Conservation (phyloP, 2,888 invertebrate species). For the Ptychoptera contaminata region DNA sequence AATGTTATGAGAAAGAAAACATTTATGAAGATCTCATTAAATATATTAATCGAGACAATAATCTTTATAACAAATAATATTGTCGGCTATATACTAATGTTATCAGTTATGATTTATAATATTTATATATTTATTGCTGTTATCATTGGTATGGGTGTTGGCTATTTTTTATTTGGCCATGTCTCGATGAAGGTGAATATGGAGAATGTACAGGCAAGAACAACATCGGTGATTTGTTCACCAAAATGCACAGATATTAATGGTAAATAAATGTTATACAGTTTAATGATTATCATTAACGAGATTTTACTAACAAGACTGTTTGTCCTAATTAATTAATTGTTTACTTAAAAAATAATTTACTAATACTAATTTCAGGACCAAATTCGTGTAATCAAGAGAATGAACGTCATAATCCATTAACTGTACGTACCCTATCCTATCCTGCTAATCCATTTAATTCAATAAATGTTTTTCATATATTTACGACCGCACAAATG, state of each 20-base stretch:
- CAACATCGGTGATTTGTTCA: conserved; percentile 29
- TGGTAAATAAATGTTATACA: too few relatives aligned
- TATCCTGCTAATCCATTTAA: too few relatives aligned
- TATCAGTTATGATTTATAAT: conserved; percentile 59
- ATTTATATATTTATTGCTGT: conserved; percentile 48
- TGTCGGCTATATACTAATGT: conserved; percentile 53
- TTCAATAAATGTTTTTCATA: too few relatives aligned
- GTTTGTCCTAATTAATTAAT: too few relatives aligned
- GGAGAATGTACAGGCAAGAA: conserved; percentile 32
- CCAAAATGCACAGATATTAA: conserved; percentile 22
- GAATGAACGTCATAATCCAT: too few relatives aligned
- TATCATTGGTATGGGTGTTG: conserved; percentile 42
- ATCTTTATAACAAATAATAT: conserved; percentile 31
- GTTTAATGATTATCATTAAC: too few relatives aligned
- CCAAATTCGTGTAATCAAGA: too few relatives aligned
- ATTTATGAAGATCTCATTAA: conserved; percentile 1
- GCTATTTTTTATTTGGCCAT: conserved; percentile 41
- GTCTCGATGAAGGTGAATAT: conserved; percentile 35
- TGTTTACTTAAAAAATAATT: too few relatives aligned
- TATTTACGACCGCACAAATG: too few relatives aligned
- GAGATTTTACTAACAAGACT: too few relatives aligned
- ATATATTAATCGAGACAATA: conserved; percentile 11
- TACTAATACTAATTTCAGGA: too few relatives aligned
- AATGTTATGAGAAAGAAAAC: not conserved
- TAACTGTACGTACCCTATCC: too few relatives aligned